Base-by-base conservation (phyloP, 2,113 vertebrate genomes). In the Taxidea taxus region DNA sequence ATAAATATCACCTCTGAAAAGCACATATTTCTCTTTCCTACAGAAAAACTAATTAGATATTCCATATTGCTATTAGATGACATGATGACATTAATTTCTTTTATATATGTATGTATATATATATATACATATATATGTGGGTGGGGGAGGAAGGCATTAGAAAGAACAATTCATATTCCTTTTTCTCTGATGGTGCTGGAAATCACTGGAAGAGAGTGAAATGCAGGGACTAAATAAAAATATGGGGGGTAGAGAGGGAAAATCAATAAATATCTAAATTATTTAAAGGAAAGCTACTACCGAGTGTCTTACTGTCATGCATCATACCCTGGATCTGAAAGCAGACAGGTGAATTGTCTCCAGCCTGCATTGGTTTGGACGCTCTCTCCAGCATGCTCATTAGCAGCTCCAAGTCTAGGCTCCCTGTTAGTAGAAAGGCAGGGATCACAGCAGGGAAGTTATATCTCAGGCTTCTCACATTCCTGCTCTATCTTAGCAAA, bases 401-500 rank as follows among this genome's bases (percentile, higher is more conserved):
- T 99, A 99, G 99, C 97, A 99, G 99, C 99, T 99, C 99, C 18
- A 98, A 93, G 99, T 99, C 98, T 98, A 98, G 99, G 99, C 99
- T 99, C 99, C 99, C 99, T 99, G 99, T 99, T 99, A 99, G 99
- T 99, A 99, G 99, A 99, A 99, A 99, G 99, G 99, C 99, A 99
- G 99, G 99, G 99, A 99, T 99, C 99, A 99, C 99, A 99, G 99
- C 99, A 98, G 99, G 99, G 99, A 99, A 99, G 99, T 99, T 99
- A 99, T 99, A 99, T 99, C 99, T 99, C 99, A 98, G 99, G 99
- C 99, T 99, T 99, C 99, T 99, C 99, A 99, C 99, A 99, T 99
- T 99, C 99, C 99, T 98, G 99, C 99, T 99, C 99, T 99, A 99
- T 99, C 99, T 99, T 99, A 99, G 99, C 99, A 99, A 99, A 98